Conservation (phyloP, 2,888 invertebrate genomes). For the Phortica magna region DNA sequence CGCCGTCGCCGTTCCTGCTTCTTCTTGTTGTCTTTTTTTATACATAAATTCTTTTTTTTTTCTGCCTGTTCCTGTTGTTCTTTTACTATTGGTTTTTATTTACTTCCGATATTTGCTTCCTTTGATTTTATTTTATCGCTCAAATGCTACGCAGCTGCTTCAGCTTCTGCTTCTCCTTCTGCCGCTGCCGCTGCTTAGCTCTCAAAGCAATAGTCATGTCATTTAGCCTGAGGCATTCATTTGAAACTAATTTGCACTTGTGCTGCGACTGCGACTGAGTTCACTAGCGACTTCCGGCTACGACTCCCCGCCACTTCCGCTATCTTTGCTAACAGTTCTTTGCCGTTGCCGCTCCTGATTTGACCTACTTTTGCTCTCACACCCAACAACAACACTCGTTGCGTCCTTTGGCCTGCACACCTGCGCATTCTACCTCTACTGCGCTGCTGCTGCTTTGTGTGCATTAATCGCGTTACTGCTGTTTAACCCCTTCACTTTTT, state of each 20-base stretch:
- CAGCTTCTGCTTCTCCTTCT: background rate
- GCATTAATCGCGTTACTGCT: background rate
- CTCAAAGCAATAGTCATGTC: background rate
- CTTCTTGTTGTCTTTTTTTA: constrained; percentile 8
- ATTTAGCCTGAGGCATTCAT: background rate
- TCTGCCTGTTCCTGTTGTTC: constrained; percentile 24
- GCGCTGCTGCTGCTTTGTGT: background rate
- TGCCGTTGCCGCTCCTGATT: constrained; percentile 10
- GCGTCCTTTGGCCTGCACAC: background rate
- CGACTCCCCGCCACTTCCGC: background rate
- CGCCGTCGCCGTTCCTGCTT: background rate
- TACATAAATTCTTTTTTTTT: constrained; percentile 26
- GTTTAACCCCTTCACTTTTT: constrained; percentile 27
- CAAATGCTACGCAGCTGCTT: constrained; percentile 39
- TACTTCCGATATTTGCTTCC: constrained; percentile 59
- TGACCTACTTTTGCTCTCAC: constrained; percentile 10
- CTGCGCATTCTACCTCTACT: constrained; percentile 10
- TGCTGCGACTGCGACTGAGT: background rate
- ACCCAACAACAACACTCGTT: background rate
- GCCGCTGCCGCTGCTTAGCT: background rate
- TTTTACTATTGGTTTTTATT: constrained; percentile 62
- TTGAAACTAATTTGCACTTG: constrained; percentile 39
- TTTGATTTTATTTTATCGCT: constrained; percentile 51
- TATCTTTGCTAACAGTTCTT: background rate
- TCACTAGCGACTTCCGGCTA: background rate